Base-by-base conservation (phyloP, 2,888 invertebrate species). In the Quadroppia sp. region DNA sequence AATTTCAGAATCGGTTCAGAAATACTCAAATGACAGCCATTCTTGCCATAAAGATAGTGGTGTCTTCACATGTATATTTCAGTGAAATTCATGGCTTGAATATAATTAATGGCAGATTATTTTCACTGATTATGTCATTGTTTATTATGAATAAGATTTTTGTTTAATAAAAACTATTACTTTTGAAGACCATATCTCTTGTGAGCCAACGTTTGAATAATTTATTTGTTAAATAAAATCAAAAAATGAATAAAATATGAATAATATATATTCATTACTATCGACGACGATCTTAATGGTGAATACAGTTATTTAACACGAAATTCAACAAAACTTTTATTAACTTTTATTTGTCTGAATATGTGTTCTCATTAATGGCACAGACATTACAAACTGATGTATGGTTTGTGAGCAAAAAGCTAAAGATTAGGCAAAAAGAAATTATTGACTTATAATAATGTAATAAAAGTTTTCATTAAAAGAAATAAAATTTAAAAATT, bases 281-380 rank as follows among this genome's bases (percentile, higher is more conserved):
- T 61, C 32, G 20, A 28, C 32, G 20, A 28, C 9, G 61, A 61
- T 28, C 25, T 28, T 61, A 61, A 61, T 61, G 61, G 15, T 30
- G 32, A 61, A 23, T 23, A 32, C 61, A 61, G 61, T 28, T 61
- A 61, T 32, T 61, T 61, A 61, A 61, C 61, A 61, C 61, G 30
- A 61, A 61, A 61, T 11, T 61, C 17, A 32, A n/a, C 3, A 4
- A 30, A 61, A 36, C 23, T 53, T 53, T 53, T 53, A 36, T 61
- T n/a, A 61, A 61, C 36, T 28, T 28, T 30, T 61, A 30, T 61
- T 32, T 61, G 30, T 32, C 28, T 61, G 30, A 28, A 6, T 59
- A 45, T 1, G 23, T 4, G 23, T 6, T 61, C 32, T 61, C 28
- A 61, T 61, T 50, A 50, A 9, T 9, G 36, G 6, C 6, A 50